These are phyloP conservation scores for Platynereis dumerilii DNA, from an alignment of 2,888 invertebrate species.

Conservation along the genomic window DNA sequence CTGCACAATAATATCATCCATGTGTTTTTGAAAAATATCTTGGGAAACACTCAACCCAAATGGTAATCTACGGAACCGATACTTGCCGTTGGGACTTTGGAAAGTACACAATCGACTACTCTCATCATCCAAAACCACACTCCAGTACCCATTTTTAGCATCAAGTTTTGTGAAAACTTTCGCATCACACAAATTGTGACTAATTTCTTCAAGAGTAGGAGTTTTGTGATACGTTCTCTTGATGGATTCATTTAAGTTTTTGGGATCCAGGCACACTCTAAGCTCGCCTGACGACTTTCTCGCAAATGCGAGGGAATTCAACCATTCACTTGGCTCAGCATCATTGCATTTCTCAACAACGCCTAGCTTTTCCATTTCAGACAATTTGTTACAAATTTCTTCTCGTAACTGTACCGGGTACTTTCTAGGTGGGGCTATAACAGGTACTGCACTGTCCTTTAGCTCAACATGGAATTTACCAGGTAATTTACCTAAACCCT, in stretches of 20 bases:
- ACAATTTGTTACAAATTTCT: neutral
- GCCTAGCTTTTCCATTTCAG: neutral
- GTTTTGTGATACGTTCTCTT: neutral
- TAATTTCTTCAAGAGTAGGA: neutral
- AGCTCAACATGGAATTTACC: neutral
- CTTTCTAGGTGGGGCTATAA: neutral
- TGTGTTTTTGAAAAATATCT: neutral
- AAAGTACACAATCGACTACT: neutral
- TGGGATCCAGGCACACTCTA: neutral
- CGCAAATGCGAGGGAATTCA: neutral
- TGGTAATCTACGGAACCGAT: neutral
- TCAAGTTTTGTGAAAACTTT: neutral
- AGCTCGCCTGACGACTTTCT: neutral
- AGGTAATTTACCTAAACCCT: neutral
- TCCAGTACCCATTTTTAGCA: conserved; percentile 1
- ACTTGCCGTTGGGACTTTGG: too few relatives aligned
- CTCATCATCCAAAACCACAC: neutral
- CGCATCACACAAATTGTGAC: neutral
- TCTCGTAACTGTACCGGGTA: neutral
- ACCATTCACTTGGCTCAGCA: neutral
- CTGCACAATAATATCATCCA: neutral
- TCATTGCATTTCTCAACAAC: neutral
- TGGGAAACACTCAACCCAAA: neutral
- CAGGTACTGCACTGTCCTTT: neutral
- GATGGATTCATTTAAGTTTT: neutral